Conservation (phyloP, 2,797 vertebrate genomes). For the Syngnathus acus region DNA sequence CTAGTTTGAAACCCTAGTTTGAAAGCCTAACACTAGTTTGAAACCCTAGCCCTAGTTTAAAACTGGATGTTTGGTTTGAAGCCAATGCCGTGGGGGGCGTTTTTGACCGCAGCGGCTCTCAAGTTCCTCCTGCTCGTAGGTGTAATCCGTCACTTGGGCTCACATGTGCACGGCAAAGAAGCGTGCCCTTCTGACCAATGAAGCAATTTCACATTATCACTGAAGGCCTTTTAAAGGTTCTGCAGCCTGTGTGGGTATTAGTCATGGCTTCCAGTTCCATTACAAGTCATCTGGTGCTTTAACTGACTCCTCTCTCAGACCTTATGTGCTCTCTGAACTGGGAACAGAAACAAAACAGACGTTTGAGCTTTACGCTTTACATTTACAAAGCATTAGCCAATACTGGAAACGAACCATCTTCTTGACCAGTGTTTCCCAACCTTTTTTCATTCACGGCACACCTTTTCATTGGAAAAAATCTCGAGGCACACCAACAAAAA, state of each 20-base stretch:
- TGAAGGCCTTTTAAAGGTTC: slow-evolving; percentile 61
- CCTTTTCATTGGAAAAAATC: no score
- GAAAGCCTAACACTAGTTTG: neutral
- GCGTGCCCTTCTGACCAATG: slow-evolving; percentile 45
- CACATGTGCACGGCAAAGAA: slow-evolving; percentile 39
- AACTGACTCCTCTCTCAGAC: slow-evolving; percentile 60
- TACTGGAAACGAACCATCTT: no score
- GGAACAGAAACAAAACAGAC: no score
- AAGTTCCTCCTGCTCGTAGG: slow-evolving; percentile 4
- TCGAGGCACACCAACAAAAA: no score
- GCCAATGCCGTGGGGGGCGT: neutral
- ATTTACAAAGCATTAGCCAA: no score
- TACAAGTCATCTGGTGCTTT: slow-evolving; percentile 70
- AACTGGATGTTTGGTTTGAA: neutral
- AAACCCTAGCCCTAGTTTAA: no score
- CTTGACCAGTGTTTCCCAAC: no score
- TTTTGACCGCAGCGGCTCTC: neutral
- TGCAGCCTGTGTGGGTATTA: slow-evolving; percentile 63
- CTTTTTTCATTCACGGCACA: no score
- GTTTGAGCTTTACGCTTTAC: no score
- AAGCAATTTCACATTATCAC: slow-evolving; percentile 50
- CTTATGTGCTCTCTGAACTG: slow-evolving; percentile 70
- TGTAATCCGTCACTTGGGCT: slow-evolving; percentile 42
- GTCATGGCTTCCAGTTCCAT: slow-evolving; percentile 73
- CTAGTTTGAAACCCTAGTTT: neutral